Evolutionary conservation across 2,888 invertebrate genomes (phyloP).

Genomic region (Epinotia ramella): DNA sequence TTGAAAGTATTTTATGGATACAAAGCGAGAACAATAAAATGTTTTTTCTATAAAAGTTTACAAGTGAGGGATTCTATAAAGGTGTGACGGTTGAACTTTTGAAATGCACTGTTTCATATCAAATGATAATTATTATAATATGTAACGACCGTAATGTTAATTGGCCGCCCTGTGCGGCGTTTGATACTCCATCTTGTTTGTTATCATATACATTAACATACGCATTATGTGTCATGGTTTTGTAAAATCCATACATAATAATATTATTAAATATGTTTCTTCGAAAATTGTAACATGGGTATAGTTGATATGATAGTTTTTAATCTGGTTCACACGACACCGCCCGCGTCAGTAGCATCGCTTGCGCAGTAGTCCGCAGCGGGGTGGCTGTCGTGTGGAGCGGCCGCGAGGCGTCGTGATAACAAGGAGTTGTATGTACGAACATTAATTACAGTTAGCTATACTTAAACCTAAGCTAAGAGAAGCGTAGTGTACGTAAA

Average conservation of each 20-base stretch:
- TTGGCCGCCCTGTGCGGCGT: slow-evolving; percentile 63
- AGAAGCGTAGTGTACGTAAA: slow-evolving; percentile 50
- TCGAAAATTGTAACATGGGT: slow-evolving; percentile 68
- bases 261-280: slow-evolving; percentile 59
- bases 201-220: slow-evolving; percentile 74
- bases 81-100: slow-evolving; percentile 72
- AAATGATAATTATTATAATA: slow-evolving; percentile 72
- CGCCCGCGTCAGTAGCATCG: slow-evolving; percentile 32
- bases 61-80: slow-evolving; percentile 75
- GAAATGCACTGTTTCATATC: slow-evolving; percentile 81
- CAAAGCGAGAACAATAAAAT: slow-evolving; percentile 84
- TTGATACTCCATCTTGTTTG: slow-evolving; percentile 81
- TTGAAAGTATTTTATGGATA: slow-evolving; percentile 84
- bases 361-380: slow-evolving; percentile 19
- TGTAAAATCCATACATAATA: slow-evolving; percentile 53
- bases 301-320: slow-evolving; percentile 63
- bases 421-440: slow-evolving; percentile 66
- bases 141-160: slow-evolving; percentile 66
- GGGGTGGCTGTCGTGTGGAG: slow-evolving; percentile 38
- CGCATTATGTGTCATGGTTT: slow-evolving; percentile 63
- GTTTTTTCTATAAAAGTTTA: slow-evolving; percentile 84
- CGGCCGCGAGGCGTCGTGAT: slow-evolving; percentile 61
- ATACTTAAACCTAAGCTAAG: slow-evolving; percentile 46
- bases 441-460: slow-evolving; percentile 60
- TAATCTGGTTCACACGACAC: slow-evolving; percentile 47